phyloP scores from a whole-genome alignment of 1,140 invertebrate genomes.

The Augochlora pura region DNA sequence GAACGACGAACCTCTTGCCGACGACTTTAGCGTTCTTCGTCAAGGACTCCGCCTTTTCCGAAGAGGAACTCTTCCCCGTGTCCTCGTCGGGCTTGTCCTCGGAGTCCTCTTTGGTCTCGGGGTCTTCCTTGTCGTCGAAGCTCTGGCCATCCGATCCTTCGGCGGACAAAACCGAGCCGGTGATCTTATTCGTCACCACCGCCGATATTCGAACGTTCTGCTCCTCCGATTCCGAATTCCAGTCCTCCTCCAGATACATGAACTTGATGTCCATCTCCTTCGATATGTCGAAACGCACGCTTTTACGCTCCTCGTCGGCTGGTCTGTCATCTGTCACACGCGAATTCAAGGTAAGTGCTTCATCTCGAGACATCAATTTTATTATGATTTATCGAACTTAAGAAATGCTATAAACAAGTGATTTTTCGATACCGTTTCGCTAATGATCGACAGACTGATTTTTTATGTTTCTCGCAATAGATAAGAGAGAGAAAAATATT shows the following conservation, averaged over 20 bases:
- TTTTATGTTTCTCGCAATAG: too few relatives aligned
- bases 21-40: conserved; percentile 67
- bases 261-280: conserved; percentile 72
- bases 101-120: neutral
- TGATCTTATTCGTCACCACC: conserved; percentile 35
- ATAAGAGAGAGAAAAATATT: too few relatives aligned
- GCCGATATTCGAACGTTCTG: conserved; percentile 66
- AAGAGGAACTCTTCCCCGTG: neutral
- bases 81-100: conserved; percentile 28
- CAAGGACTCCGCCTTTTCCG: conserved; percentile 34
- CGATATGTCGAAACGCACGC: conserved; percentile 84
- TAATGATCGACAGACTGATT: too few relatives aligned
- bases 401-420: too few relatives aligned
- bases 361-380: too few relatives aligned
- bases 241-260: conserved; percentile 81
- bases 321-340: conserved; percentile 72
- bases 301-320: conserved; percentile 87
- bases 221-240: conserved; percentile 75
- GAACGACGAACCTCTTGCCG: conserved; percentile 73
- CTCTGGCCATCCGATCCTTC: conserved; percentile 10
- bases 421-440: too few relatives aligned
- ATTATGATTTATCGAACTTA: too few relatives aligned
- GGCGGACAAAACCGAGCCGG: conserved; percentile 19
- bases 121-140: conserved; percentile 30
- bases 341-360: neutral